Percentiles rank a stretch among this genome's conserved stretches.
Evolutionary conservation across 2,888 invertebrate species (phyloP).

Genomic region (Hirtodrosophila trivittata): DNA sequence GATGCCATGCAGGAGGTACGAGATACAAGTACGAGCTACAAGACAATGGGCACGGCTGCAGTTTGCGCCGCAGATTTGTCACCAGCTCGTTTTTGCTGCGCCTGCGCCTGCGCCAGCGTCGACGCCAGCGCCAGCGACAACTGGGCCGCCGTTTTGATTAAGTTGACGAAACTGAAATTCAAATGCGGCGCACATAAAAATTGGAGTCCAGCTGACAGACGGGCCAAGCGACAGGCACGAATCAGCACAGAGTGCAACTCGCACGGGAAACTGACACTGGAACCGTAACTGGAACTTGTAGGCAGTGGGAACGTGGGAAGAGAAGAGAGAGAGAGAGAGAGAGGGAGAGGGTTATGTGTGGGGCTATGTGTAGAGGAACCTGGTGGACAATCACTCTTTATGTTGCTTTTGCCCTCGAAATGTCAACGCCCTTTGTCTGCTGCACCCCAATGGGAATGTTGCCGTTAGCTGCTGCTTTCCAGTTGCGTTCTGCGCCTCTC

Average conservation of each 20-base stretch:
- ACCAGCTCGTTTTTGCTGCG: conserved; percentile 65
- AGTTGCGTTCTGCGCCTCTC: conserved; percentile 25
- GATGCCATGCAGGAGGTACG: conserved; percentile 57
- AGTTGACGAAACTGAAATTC: conserved; percentile 75
- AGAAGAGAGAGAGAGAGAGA: too few relatives aligned
- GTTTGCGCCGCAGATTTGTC: conserved; percentile 60
- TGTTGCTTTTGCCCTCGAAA: conserved; percentile 72
- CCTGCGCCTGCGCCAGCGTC: conserved; percentile 25
- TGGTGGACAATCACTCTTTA: conserved; percentile 53
- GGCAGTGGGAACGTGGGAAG: not conserved
- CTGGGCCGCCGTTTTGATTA: conserved; percentile 67
- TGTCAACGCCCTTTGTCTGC: conserved; percentile 72
- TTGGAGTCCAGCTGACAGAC: conserved; percentile 37
- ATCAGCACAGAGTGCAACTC: conserved; percentile 28
- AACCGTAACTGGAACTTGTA: conserved; percentile 27
- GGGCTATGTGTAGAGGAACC: not conserved
- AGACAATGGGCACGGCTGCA: conserved; percentile 71
- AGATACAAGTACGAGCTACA: conserved; percentile 5
- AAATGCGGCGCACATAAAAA: conserved; percentile 53
- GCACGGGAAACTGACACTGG: conserved; percentile 42
- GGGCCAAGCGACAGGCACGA: conserved; percentile 25
- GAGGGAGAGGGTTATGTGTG: too few relatives aligned
- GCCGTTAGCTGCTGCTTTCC: conserved; percentile 38
- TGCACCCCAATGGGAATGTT: conserved; percentile 54
- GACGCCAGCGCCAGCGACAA: conserved; percentile 28